Conservation (phyloP, 2,113 vertebrate species). For the Excalfactoria chinensis region DNA sequence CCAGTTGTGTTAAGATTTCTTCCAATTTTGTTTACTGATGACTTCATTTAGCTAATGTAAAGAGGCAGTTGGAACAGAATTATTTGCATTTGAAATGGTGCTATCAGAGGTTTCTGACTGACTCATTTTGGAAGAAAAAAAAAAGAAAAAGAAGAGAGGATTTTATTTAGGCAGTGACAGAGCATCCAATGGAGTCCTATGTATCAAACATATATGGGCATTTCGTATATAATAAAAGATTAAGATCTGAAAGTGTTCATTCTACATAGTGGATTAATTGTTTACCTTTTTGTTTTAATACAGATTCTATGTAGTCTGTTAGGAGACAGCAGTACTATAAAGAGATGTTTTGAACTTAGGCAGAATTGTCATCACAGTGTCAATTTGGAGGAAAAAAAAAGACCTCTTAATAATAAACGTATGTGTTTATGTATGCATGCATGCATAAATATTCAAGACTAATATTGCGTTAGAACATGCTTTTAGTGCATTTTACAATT, state of each 20-base stretch:
- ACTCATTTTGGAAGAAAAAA: constrained; percentile 68
- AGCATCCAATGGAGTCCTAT: constrained; percentile 25
- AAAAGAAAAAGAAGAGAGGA: constrained; percentile 61
- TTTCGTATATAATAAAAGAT: background rate
- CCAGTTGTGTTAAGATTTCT: constrained; percentile 84
- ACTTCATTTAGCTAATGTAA: constrained; percentile 89
- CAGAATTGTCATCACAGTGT: background rate
- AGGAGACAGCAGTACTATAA: background rate
- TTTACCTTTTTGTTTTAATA: background rate
- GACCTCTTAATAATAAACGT: background rate
- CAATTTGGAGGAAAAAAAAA: background rate
- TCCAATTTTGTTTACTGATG: constrained; percentile 88
- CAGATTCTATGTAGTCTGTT: background rate
- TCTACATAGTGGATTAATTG: background rate
- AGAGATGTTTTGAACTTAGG: background rate
- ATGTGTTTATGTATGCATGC: background rate
- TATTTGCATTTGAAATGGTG: constrained; percentile 86
- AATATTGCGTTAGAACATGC: background rate
- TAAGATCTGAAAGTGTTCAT: background rate
- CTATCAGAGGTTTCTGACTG: constrained; percentile 81
- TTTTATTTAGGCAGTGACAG: constrained; percentile 78
- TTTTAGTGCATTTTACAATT: background rate
- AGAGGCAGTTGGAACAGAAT: constrained; percentile 86
- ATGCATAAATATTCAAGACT: background rate
- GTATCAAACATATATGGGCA: background rate